Conservation (phyloP, 1,140 invertebrate genomes). For the Heliconius eleuchia region DNA sequence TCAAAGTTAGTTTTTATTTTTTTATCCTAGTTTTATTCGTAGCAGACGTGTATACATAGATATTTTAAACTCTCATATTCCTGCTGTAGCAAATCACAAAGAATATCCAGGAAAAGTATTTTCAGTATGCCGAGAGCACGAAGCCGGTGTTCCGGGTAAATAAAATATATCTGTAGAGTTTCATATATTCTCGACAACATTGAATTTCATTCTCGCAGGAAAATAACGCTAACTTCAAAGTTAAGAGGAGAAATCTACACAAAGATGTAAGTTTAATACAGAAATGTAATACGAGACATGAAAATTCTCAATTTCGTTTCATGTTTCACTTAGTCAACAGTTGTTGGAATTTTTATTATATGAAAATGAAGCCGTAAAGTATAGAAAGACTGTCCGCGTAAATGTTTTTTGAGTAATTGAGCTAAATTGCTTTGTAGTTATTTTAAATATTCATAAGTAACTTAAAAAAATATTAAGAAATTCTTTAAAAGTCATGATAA, state of each 20-base stretch:
- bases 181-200: constrained; percentile 33
- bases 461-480: no score
- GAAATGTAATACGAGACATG: not conserved
- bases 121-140: constrained; percentile 9
- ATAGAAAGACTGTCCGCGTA: not conserved
- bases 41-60: not conserved
- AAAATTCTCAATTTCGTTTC: constrained; percentile 6
- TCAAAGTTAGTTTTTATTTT: not conserved
- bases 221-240: constrained; percentile 32
- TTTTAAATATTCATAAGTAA: no score
- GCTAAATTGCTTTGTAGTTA: no score
- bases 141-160: constrained; percentile 23
- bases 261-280: constrained; percentile 25
- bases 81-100: constrained; percentile 6
- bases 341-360: not conserved
- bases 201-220: constrained; percentile 41
- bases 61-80: not conserved
- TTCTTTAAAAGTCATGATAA: no score
- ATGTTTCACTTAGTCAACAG: not conserved
- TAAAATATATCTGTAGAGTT: constrained; percentile 33
- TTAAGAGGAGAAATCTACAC: constrained; percentile 39
- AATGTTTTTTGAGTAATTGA: not conserved
- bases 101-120: constrained; percentile 23
- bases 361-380: not conserved
- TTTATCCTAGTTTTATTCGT: not conserved